Base-by-base conservation (phyloP, 2,888 invertebrate species). In the Ecliptopera silaceata region DNA sequence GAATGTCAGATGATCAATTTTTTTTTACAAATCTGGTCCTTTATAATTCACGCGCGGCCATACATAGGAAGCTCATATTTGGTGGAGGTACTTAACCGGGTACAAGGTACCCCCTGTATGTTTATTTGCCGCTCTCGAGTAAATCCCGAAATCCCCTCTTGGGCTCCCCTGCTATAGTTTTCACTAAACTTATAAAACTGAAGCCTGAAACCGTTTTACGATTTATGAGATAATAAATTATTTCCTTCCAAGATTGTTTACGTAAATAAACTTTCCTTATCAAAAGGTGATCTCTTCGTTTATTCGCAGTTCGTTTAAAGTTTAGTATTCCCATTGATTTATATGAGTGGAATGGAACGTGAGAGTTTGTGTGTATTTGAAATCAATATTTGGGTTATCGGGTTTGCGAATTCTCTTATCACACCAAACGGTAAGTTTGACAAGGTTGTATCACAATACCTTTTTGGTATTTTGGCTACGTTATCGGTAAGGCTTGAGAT, bases 161-260 rank as follows among this genome's bases (percentile, higher is more conserved):
- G n/a, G n/a, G n/a, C n/a, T n/a, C n/a, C n/a, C n/a, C n/a, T n/a
- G n/a, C n/a, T n/a, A n/a, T n/a, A 60, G 61, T 63, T 64, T 64
- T 20, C 57, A 62, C 38, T 55, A 52, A 59, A 61, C 48, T 63
- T 49, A 43, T 54, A 42, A 34, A 67, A 56, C 50, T 63, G 59
- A 57, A 52, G 47, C 50, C 52, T 42, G 56, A 49, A 61, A 48
- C 52, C 61, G 49, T 61, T 59, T 61, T 63, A 65, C 59, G 64
- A 59, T 57, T 62, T 64, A 64, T 57, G 29, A 48, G 50, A 50
- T 51, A 56, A 49, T 63, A 61, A 64, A 64, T 57, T 60, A 43
- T 48, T 56, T 55, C 46, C 54, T 50, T 42, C 34, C 36, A 44
- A 55, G 53, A 59, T 53, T 61, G 56, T 52, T 34, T 58, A 36